Evolutionary conservation across 2,888 invertebrate species (phyloP), one percentile per base, ranked within the genome.

Genomic region (Agrilus mali): DNA sequence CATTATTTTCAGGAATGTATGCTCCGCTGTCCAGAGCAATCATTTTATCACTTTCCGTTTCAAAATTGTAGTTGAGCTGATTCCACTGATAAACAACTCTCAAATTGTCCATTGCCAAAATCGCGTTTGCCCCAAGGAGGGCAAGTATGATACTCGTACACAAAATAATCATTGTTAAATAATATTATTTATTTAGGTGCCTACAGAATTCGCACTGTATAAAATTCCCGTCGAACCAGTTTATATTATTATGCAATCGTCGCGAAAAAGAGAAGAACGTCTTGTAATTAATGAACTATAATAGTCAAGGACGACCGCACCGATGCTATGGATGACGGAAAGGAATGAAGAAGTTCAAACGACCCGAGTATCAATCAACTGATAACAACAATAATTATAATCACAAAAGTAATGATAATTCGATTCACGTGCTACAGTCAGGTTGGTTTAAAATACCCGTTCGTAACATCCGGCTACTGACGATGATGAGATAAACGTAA

Each of bases 61-160:
- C 72, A 66, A 75, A 85, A 47, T 76, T 74, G 61, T 75, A 85
- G 60, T 84, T 82, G 39, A 85, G 66, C 62, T 78, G 75, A 53
- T 77, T 80, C 86, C 86, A 86, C 58, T 83, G 76, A 63, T 77
- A 83, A 39, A 74, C 71, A 38, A 82, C 78, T 51, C 74, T 72
- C 42, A 84, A 69, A 67, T 80, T 80, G 59, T 82, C 80, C 69
- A 78, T 79, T 51, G 72, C 69, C 13, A 37, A 36, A 35, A 27
- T 27, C 27, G 27, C 3, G 34, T 38, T 6, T 32, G 33, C n/a
- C 40, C 38, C 12, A 47, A 38, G 17, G 33, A 35, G 2, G 38
- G 12, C 17, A 42, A 31, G 1, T 16, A 8, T 13, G 10, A 35
- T 8, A 35, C 35, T 8, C 14, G 14, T n/a, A 10, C 35, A 35